Percentiles rank a stretch among this genome's conserved stretches.
Conservation (phyloP, 2,113 vertebrate species). For the Sorex araneus region DNA sequence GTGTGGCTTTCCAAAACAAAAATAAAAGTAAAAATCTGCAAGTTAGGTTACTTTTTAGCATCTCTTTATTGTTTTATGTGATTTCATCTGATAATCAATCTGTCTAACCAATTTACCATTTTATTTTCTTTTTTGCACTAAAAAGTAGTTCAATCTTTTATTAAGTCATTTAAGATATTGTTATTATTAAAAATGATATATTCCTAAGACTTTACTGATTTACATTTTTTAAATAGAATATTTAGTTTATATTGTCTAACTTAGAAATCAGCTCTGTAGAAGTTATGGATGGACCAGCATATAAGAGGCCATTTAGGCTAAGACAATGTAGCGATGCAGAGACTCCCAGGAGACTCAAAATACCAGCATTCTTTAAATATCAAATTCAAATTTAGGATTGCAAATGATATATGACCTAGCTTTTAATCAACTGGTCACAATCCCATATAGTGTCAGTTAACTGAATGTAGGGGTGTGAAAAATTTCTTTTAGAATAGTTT, state of each 20-base stretch:
- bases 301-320: background rate
- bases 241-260: background rate
- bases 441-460: background rate
- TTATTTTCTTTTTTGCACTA: too few species aligned
- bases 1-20: too few species aligned
- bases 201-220: background rate
- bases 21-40: too few species aligned
- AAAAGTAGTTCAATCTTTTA: too few species aligned
- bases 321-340: background rate
- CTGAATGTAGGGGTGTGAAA: too few species aligned
- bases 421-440: background rate
- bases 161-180: too few species aligned
- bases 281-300: background rate
- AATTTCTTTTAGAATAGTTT: too few species aligned
- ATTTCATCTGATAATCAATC: too few species aligned
- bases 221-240: background rate
- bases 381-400: background rate
- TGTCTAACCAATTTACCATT: too few species aligned
- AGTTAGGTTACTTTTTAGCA: too few species aligned
- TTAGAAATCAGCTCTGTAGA: slow-evolving; percentile 1
- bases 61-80: too few species aligned
- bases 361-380: background rate
- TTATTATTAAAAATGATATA: too few species aligned
- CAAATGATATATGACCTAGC: background rate
- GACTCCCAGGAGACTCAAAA: background rate